phyloP scores from a whole-genome alignment of 2,113 vertebrate genomes.

The Rhea americana region DNA sequence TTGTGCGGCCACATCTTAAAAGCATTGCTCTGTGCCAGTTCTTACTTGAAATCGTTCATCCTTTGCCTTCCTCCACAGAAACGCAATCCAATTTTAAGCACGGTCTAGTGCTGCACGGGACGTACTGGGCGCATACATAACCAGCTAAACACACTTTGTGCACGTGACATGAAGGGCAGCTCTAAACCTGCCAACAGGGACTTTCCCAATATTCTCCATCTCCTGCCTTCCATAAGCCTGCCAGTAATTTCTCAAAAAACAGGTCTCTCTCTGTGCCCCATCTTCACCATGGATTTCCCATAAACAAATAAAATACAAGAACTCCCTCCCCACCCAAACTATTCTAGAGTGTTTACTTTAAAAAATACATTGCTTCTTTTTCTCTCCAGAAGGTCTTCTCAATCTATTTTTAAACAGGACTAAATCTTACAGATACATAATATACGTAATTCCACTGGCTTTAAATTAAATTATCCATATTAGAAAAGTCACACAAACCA shows the following conservation, averaged over 20 bases:
- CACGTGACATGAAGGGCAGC: not conserved
- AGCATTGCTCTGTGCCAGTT: not conserved
- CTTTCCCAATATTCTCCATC: not conserved
- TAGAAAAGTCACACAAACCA: not conserved
- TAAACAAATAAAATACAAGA: not conserved
- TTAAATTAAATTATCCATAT: not conserved
- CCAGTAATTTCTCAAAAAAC: not conserved
- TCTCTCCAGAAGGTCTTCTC: not conserved
- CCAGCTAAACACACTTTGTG: too few species aligned
- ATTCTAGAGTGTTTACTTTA: not conserved
- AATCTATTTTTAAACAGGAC: not conserved
- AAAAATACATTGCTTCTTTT: not conserved
- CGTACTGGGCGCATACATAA: not conserved
- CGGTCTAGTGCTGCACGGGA: not conserved
- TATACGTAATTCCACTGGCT: not conserved
- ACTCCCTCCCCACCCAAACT: not conserved
- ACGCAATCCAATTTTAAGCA: not conserved
- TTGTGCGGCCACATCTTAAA: not conserved
- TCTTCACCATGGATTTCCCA: not conserved
- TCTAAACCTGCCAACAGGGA: not conserved
- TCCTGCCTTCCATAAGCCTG: rapidly evolving
- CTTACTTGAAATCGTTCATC: not conserved
- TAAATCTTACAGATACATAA: not conserved
- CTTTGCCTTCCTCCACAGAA: not conserved
- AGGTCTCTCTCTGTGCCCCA: not conserved